Percentiles rank a stretch among this genome's conserved stretches.
phyloP scores from a whole-genome alignment of 92 coral and sea anemone genomes.

The Siderastrea siderea region DNA sequence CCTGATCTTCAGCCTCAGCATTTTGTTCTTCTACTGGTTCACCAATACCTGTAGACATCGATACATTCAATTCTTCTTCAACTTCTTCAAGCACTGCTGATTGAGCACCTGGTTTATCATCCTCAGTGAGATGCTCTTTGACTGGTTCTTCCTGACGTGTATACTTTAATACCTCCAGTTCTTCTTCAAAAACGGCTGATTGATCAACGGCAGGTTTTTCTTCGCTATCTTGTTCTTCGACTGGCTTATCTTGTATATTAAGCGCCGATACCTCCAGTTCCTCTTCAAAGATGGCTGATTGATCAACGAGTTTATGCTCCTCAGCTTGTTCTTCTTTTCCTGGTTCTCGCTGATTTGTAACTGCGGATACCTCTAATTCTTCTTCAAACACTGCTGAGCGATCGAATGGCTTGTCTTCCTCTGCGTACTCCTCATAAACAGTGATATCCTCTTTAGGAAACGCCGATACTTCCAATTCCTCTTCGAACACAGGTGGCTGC shows the following conservation, averaged over 20 bases:
- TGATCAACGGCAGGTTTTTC: neutral
- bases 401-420: constrained; percentile 15
- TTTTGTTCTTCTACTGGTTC: constrained; percentile 25
- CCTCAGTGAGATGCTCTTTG: constrained; percentile 16
- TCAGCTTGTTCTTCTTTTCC: neutral
- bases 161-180: constrained; percentile 47
- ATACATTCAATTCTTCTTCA: constrained; percentile 60
- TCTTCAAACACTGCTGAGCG: constrained; percentile 69
- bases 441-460: neutral
- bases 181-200: constrained; percentile 56
- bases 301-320: constrained; percentile 21
- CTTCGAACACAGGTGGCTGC: constrained; percentile 31
- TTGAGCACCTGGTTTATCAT: constrained; percentile 4
- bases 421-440: neutral
- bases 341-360: constrained; percentile 25
- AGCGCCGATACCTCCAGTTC: constrained; percentile 56
- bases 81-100: constrained; percentile 38
- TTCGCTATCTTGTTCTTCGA: constrained; percentile 7
- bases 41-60: constrained; percentile 19
- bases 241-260: constrained; percentile 15
- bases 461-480: constrained; percentile 41
- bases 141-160: neutral
- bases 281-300: constrained; percentile 52
- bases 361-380: constrained; percentile 70
- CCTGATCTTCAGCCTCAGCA: neutral